A percentile compares a stretch with the other conserved stretches of the same genome.
Conservation (phyloP, 2,113 vertebrate species). For the Cheilinus undulatus region DNA sequence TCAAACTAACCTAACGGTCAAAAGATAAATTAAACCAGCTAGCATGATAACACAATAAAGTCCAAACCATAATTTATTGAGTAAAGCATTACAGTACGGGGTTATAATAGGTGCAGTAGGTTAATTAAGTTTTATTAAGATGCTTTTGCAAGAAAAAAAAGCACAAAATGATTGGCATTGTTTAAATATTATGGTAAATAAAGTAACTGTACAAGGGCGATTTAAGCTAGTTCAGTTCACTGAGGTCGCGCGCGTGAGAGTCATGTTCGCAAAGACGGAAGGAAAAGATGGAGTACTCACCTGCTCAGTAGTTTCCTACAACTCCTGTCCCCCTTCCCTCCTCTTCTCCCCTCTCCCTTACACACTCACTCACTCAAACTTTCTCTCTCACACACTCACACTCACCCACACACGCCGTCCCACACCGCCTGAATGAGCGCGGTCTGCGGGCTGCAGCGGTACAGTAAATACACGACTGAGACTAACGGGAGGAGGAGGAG, state of each 20-base stretch:
- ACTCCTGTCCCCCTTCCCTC: neutral
- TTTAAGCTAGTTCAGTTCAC: neutral
- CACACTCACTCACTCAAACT: neutral
- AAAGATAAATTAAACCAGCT: too few relatives aligned
- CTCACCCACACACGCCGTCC: neutral
- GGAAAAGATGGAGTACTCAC: constrained; percentile 50
- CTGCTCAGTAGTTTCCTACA: constrained; percentile 31
- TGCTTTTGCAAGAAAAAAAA: too few relatives aligned
- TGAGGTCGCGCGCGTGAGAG: neutral
- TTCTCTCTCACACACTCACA: neutral
- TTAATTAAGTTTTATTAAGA: too few relatives aligned
- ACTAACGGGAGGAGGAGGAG: constrained; percentile 25
- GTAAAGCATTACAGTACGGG: neutral
- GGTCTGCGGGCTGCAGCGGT: neutral
- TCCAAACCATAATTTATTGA: neutral
- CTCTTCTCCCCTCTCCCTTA: neutral
- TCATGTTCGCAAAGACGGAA: constrained; percentile 16
- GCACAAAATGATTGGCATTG: too few relatives aligned
- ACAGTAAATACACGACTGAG: neutral
- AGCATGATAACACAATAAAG: too few relatives aligned
- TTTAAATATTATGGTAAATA: neutral
- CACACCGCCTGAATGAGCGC: constrained; percentile 1
- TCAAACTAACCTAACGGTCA: too few relatives aligned
- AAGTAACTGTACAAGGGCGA: neutral
- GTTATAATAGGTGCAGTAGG: too few relatives aligned